Conservation (phyloP, 2,797 vertebrate genomes). For the Trachurus trachurus region DNA sequence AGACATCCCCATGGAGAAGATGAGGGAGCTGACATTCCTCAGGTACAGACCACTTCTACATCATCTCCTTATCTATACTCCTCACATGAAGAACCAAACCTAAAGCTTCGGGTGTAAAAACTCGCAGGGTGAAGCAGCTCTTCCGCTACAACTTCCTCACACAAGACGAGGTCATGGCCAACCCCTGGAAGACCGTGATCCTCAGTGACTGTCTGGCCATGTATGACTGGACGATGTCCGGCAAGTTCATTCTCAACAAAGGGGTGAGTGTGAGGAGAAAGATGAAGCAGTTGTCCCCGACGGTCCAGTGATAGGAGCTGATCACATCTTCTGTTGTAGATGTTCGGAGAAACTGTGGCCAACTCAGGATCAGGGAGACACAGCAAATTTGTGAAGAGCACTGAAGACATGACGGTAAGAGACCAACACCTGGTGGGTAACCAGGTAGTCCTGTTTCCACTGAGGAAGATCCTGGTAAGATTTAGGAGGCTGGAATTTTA, state of each 20-base stretch:
- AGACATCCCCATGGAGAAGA: conserved; percentile 87
- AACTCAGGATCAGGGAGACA: conserved; percentile 87
- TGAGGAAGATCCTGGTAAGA: too few relatives aligned
- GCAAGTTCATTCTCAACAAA: conserved; percentile 83
- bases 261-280: conserved; percentile 76
- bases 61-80: too few relatives aligned
- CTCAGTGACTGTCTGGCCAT: conserved; percentile 86
- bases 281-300: neutral
- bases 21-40: conserved; percentile 89
- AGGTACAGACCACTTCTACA: conserved; percentile 58
- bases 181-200: conserved; percentile 66
- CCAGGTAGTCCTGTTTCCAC: too few relatives aligned
- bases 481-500: too few relatives aligned
- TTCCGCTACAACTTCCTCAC: conserved; percentile 87
- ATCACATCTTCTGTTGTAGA: conserved; percentile 74
- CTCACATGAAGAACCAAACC: neutral
- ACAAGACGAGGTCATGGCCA: conserved; percentile 67
- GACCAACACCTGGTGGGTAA: neutral
- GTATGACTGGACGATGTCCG: conserved; percentile 88
- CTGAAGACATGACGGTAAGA: conserved; percentile 87
- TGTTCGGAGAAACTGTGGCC: conserved; percentile 83
- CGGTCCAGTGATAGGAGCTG: neutral
- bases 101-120: neutral
- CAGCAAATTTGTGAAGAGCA: conserved; percentile 74
- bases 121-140: conserved; percentile 85